A percentile compares a stretch with the other conserved stretches of the same genome.
Evolutionary conservation across 2,888 invertebrate genomes (phyloP).

Genomic region (Limnephilus rhombicus): DNA sequence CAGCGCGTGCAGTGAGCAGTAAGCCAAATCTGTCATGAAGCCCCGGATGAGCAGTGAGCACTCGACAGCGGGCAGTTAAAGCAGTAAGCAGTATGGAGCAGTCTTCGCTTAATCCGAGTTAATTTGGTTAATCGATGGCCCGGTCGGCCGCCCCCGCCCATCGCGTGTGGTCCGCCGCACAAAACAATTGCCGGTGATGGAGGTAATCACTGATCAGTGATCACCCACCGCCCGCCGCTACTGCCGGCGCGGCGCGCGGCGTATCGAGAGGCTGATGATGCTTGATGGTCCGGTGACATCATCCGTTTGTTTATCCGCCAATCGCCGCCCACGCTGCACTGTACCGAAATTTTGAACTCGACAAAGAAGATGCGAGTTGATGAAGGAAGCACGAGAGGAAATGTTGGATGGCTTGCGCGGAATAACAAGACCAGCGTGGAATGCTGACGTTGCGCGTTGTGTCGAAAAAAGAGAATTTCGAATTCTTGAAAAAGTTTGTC

Average conservation of each 20-base stretch:
- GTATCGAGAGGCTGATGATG: constrained; percentile 38
- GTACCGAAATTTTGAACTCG: not conserved
- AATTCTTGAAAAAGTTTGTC: too few species aligned
- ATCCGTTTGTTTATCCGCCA: constrained; percentile 34
- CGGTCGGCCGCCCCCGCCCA: constrained; percentile 47
- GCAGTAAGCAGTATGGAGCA: not conserved
- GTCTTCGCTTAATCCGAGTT: constrained; percentile 60
- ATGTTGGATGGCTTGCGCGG: too few species aligned
- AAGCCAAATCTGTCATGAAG: constrained; percentile 50
- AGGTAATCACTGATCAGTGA: not conserved
- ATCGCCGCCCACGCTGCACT: constrained; percentile 5
- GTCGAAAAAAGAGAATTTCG: too few species aligned
- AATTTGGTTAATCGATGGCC: constrained; percentile 64
- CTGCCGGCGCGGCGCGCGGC: constrained; percentile 11
- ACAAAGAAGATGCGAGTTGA: too few species aligned
- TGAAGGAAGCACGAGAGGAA: too few species aligned
- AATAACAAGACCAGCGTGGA: too few species aligned
- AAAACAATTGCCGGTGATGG: constrained; percentile 61
- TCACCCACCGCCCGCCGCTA: not conserved
- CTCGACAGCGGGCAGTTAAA: constrained; percentile 28
- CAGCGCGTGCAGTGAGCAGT: constrained; percentile 56
- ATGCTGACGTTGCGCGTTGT: too few species aligned
- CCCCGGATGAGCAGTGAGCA: constrained; percentile 51
- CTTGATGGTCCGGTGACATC: constrained; percentile 23
- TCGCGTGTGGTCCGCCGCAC: constrained; percentile 63